Evolutionary conservation across 2,113 vertebrate genomes (phyloP), one percentile per base, ranked within the genome.

Genomic region (Myotis yumanensis): DNA sequence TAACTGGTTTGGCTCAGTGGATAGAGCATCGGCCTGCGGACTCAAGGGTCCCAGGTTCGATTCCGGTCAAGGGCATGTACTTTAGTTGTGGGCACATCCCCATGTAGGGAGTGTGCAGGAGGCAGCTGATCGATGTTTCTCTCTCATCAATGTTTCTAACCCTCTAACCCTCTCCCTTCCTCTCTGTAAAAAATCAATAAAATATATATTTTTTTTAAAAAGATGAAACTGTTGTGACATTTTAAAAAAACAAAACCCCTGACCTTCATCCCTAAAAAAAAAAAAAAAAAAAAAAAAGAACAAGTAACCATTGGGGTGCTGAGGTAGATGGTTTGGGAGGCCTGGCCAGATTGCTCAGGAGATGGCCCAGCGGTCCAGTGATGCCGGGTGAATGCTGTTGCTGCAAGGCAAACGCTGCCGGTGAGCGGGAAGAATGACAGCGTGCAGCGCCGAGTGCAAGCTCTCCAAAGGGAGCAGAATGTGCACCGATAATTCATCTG

Each of bases 391-490:
- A 68, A 12, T 0, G 43, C 92, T 11, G 8, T 93, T 93, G 86
- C 69, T 66, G 22, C 25, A 54, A 91, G 97, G 95, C 90, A 96
- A 97, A 92, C 23, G 23, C 20, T 17, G 4, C n/a, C 91, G 11
- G 90, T 62, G 81, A 96, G 52, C 76, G 64, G 77, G 83, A 94
- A 95, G 92, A 93, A 93, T 86, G 97, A 96, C 89, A 93, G 72
- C 28, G 17, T 69, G 11, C 48, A 86, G 84, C 30, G 3, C 9
- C 32, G 77, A 93, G 90, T 7, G 52, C 3, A 82, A 97, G 86
- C 87, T 91, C 77, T 57, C 93, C 96, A 76, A 93, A 95, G 86
- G 87, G 81, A 97, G 83, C 94, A 87, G 51, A 91, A 84, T 0
- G 2, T 86, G 97, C 92, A 48, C n/a, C 23, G 0, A 86, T 96